Conservation (phyloP, 2,888 invertebrate genomes). For the Syrphus vitripennis region DNA sequence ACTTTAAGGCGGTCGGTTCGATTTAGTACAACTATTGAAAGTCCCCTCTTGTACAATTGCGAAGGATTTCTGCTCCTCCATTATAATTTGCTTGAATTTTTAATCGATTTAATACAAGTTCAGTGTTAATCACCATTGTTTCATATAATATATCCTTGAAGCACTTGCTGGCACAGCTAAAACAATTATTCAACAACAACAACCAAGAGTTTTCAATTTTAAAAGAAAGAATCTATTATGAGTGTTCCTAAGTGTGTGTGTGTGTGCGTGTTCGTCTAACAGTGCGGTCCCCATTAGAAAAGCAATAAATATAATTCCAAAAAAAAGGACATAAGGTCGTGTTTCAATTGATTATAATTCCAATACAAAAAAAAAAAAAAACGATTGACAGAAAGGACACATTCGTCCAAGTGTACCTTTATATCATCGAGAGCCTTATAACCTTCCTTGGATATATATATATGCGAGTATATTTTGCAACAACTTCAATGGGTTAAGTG, state of each 20-base stretch:
- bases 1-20: slow-evolving; percentile 66
- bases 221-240: slow-evolving; percentile 28
- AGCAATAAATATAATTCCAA: slow-evolving; percentile 43
- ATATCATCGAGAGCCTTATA: slow-evolving; percentile 33
- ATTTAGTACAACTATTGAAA: not conserved
- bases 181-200: slow-evolving; percentile 23
- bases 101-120: slow-evolving; percentile 71
- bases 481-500: slow-evolving; percentile 51
- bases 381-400: slow-evolving; percentile 58
- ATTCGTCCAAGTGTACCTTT: slow-evolving; percentile 37
- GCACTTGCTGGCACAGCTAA: slow-evolving; percentile 4
- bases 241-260: not conserved
- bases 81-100: slow-evolving; percentile 62
- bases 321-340: slow-evolving; percentile 64
- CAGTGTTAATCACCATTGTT: slow-evolving; percentile 68
- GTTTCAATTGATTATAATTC: slow-evolving; percentile 41
- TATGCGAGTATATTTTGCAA: too few relatives aligned
- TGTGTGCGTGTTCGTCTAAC: slow-evolving; percentile 19
- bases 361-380: slow-evolving; percentile 1
- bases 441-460: slow-evolving; percentile 30
- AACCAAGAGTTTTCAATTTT: slow-evolving; percentile 40
- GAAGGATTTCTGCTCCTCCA: slow-evolving; percentile 46
- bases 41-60: slow-evolving; percentile 34
- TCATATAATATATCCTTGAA: slow-evolving; percentile 61
- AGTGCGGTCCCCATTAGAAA: slow-evolving; percentile 54